Evolutionary conservation across 2,888 invertebrate species (phyloP).

Genomic region (Gortyna flavago): DNA sequence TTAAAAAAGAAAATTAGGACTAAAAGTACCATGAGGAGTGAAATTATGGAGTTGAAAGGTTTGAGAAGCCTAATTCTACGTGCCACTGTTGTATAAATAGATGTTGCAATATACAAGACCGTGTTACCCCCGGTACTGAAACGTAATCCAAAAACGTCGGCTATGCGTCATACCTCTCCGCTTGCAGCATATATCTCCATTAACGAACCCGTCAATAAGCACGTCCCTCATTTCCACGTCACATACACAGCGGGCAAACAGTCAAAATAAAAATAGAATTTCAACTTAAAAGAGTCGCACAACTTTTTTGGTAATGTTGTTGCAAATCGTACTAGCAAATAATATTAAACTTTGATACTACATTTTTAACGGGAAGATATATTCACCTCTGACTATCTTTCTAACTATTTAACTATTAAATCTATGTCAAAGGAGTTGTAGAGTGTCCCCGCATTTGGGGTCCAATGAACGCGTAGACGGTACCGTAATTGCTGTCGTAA

Average conservation of each 20-base stretch:
- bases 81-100: constrained; percentile 37
- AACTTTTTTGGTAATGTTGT: constrained; percentile 18
- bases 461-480: not conserved
- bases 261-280: constrained; percentile 12
- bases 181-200: not conserved
- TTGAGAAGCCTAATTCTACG: not conserved
- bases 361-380: constrained; percentile 5
- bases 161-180: not conserved
- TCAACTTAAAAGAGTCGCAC: not conserved
- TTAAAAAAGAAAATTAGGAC: not conserved
- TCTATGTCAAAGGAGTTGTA: constrained; percentile 20
- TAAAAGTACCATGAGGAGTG: constrained; percentile 32
- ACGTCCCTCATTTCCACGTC: not conserved
- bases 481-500: not conserved
- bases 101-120: constrained; percentile 42
- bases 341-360: constrained; percentile 15
- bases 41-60: not conserved
- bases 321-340: constrained; percentile 17
- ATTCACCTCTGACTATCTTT: constrained; percentile 22
- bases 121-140: not conserved
- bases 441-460: constrained; percentile 23
- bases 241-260: constrained; percentile 14
- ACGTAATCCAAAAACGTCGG: not conserved
- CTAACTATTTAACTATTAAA: constrained; percentile 3
- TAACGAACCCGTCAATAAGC: not conserved